phyloP scores from a whole-genome alignment of 2,888 invertebrate species.

The Latheticus oryzae region DNA sequence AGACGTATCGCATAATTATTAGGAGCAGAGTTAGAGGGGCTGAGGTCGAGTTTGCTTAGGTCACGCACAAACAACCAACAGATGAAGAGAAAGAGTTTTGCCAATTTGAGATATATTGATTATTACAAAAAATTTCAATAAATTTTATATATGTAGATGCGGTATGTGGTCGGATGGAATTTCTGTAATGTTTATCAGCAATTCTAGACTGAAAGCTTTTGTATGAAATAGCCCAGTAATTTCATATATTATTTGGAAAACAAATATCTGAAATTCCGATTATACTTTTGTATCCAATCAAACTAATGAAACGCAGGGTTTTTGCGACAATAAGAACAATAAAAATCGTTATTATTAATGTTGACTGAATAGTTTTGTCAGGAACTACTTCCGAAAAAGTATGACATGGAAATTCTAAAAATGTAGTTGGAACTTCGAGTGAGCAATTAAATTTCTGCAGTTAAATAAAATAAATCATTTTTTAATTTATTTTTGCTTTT shows the following conservation, averaged over 20 bases:
- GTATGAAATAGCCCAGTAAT: constrained; percentile 28
- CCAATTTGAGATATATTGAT: too few relatives aligned
- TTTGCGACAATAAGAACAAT: too few relatives aligned
- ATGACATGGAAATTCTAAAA: too few relatives aligned
- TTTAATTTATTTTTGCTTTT: too few relatives aligned
- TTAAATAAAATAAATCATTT: too few relatives aligned
- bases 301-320: constrained; percentile 6
- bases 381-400: too few relatives aligned
- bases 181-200: constrained; percentile 33
- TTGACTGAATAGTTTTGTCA: too few relatives aligned
- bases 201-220: constrained; percentile 36
- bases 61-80: constrained; percentile 49
- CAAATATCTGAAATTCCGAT: constrained; percentile 37
- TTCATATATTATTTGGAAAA: constrained; percentile 35
- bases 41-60: constrained; percentile 45
- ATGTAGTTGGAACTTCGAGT: too few relatives aligned
- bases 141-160: constrained; percentile 35
- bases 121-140: constrained; percentile 25
- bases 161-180: constrained; percentile 31
- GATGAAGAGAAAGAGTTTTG: constrained; percentile 29
- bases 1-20: constrained; percentile 54
- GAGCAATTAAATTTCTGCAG: too few relatives aligned
- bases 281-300: constrained; percentile 19
- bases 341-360: too few relatives aligned
- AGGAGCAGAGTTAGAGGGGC: constrained; percentile 43